phyloP scores from a whole-genome alignment of 2,113 vertebrate genomes.

The Pedionomus torquatus region DNA sequence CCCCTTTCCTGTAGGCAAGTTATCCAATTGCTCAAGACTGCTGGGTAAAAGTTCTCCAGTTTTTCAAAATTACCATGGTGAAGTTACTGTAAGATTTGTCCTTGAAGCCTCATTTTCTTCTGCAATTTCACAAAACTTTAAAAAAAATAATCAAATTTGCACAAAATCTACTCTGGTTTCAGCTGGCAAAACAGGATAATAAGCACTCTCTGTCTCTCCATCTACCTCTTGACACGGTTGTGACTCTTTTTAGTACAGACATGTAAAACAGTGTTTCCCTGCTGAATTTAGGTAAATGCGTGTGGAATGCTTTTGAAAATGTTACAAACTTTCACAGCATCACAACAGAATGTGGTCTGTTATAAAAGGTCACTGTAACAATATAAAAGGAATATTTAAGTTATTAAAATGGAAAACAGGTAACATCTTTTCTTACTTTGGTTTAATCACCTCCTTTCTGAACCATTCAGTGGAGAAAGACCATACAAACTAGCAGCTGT shows the following conservation, averaged over 20 bases:
- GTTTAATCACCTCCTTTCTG: neutral
- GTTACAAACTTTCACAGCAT: neutral
- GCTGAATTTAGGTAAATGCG: neutral
- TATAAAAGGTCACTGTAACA: neutral
- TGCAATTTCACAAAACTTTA: neutral
- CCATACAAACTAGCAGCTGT: neutral
- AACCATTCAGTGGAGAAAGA: neutral
- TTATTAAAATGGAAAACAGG: neutral
- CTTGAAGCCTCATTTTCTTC: neutral
- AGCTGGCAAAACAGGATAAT: neutral
- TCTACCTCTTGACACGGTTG: fast-evolving
- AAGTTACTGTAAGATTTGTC: neutral
- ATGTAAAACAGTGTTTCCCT: neutral
- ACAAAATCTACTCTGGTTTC: neutral
- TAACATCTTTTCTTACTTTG: neutral
- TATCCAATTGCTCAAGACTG: neutral
- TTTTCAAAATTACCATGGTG: neutral
- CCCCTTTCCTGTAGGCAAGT: neutral
- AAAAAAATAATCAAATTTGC: neutral
- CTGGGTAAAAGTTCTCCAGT: neutral
- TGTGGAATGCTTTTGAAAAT: neutral
- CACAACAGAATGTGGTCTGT: neutral
- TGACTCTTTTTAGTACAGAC: neutral
- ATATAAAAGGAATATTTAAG: neutral
- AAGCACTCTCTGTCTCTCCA: neutral